A percentile compares a stretch with the other conserved stretches of the same genome.
phyloP scores from a whole-genome alignment of 2,113 vertebrate genomes.

The Ornithorhynchus anatinus region DNA sequence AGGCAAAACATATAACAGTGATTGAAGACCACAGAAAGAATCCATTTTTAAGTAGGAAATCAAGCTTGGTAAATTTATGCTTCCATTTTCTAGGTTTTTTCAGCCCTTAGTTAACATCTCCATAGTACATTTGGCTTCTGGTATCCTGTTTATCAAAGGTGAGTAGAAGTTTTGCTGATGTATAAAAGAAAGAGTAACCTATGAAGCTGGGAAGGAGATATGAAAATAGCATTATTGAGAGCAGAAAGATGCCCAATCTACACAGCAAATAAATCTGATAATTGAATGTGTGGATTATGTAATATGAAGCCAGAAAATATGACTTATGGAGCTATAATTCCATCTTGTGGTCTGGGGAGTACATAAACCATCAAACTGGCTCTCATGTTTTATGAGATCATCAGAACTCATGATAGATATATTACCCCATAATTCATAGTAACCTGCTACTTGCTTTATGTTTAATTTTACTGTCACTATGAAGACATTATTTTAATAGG shows the following conservation, averaged over 20 bases:
- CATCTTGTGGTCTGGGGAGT: neutral
- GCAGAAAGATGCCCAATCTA: neutral
- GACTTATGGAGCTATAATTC: conserved; percentile 22
- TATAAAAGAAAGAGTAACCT: neutral
- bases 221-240: neutral
- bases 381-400: conserved; percentile 17
- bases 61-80: no score
- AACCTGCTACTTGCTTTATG: neutral
- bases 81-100: no score
- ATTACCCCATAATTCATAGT: conserved; percentile 10
- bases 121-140: no score
- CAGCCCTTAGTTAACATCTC: no score
- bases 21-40: no score
- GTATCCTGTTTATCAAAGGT: no score
- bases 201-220: neutral
- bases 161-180: neutral
- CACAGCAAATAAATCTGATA: conserved; percentile 15
- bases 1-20: no score
- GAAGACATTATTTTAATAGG: conserved; percentile 7
- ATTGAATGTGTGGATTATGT: neutral
- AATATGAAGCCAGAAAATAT: neutral
- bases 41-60: no score
- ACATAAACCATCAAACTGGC: conserved; percentile 24
- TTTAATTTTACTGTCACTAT: conserved; percentile 28
- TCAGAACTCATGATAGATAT: conserved; percentile 15